Percentiles rank a stretch among this genome's conserved stretches.
phyloP scores from a whole-genome alignment of 2,888 invertebrate species.

The Hirtodrosophila duncani region DNA sequence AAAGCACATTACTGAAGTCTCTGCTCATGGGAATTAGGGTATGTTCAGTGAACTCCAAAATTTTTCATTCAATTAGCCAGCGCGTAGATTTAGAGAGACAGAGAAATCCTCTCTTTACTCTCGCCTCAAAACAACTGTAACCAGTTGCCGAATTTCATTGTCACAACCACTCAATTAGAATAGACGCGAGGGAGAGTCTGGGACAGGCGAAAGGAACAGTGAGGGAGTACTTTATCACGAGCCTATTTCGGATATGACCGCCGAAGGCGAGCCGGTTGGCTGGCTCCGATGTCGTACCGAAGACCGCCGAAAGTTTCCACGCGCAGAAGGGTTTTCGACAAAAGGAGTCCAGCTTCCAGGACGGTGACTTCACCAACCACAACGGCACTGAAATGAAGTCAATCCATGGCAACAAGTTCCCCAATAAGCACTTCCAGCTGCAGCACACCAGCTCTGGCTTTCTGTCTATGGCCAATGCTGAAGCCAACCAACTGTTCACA shows the following conservation, averaged over 20 bases:
- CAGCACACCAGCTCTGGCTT: slow-evolving; percentile 96
- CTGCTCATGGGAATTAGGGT: no score
- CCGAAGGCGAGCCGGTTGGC: slow-evolving; percentile 87
- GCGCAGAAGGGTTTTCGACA: slow-evolving; percentile 95
- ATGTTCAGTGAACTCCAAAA: no score
- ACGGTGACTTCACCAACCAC: slow-evolving; percentile 96
- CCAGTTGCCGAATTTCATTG: no score
- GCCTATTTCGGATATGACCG: slow-evolving; percentile 94
- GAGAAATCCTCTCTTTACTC: no score
- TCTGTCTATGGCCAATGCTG: slow-evolving; percentile 98
- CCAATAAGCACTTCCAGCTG: slow-evolving; percentile 96
- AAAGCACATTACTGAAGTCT: no score
- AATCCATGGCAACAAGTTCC: slow-evolving; percentile 97
- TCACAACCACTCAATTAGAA: no score
- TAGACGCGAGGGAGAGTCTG: no score
- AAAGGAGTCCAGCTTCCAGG: slow-evolving; percentile 96
- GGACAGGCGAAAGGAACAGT: slow-evolving; percentile 86
- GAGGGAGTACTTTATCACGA: slow-evolving; percentile 87
- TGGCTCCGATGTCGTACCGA: slow-evolving; percentile 94
- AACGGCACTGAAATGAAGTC: slow-evolving; percentile 97
- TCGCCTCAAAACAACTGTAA: no score
- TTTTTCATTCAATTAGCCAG: no score
- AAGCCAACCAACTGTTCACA: slow-evolving; percentile 97
- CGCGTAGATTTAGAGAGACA: no score
- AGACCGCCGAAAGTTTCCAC: slow-evolving; percentile 98